phyloP scores from a whole-genome alignment of 2,888 invertebrate species.

The Steinernema scapterisci region DNA sequence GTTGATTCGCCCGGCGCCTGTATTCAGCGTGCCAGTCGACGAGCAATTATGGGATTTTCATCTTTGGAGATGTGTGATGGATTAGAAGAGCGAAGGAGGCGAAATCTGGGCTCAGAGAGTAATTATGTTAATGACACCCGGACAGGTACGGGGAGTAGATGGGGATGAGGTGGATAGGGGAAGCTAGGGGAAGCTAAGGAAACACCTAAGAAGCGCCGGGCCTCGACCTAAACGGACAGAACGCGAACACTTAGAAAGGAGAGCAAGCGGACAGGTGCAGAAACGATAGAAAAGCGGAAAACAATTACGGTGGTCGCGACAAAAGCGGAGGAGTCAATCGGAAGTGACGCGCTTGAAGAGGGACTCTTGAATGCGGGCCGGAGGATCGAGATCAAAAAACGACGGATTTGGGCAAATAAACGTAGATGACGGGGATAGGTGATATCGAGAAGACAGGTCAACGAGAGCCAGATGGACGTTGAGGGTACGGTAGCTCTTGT shows the following conservation, averaged over 20 bases:
- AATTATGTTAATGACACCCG: constrained; percentile 20
- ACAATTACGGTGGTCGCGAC: constrained; percentile 24
- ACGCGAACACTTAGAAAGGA: not conserved
- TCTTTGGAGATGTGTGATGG: constrained; percentile 14
- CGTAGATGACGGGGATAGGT: not conserved
- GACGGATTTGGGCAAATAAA: constrained; percentile 26
- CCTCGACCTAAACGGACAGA: too few relatives aligned
- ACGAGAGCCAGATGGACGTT: constrained; percentile 9
- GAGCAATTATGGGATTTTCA: constrained; percentile 18
- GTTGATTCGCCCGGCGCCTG: not conserved
- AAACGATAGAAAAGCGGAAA: constrained; percentile 19
- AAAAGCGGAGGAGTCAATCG: constrained; percentile 1
- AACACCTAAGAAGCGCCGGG: too few relatives aligned
- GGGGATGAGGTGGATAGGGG: not conserved
- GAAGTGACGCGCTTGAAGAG: not conserved
- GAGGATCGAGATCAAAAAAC: constrained; percentile 26
- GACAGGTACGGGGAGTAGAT: not conserved
- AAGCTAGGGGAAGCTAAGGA: not conserved
- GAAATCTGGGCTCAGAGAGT: constrained; percentile 2
- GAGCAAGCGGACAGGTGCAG: not conserved
- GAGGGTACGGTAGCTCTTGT: not conserved
- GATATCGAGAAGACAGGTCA: constrained; percentile 6
- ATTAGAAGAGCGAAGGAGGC: not conserved
- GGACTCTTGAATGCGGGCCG: constrained; percentile 12
- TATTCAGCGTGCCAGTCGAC: constrained; percentile 24